Percentiles rank a stretch among this genome's conserved stretches.
Evolutionary conservation across 2,888 invertebrate genomes (phyloP).

Genomic region (Xestia ashworthii): DNA sequence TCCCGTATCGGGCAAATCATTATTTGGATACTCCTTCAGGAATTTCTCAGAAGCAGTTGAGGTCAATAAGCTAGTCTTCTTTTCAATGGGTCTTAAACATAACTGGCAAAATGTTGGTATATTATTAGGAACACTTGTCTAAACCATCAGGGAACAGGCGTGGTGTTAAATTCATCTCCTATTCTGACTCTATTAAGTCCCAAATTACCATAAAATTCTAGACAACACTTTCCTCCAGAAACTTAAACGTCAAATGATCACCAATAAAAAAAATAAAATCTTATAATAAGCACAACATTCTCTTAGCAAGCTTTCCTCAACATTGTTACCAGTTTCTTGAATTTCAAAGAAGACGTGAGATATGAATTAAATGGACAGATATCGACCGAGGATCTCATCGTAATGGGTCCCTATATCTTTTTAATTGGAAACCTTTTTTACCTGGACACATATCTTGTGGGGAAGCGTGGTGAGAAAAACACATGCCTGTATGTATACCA

Average conservation of each 20-base stretch:
- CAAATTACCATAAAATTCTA: conserved; percentile 8
- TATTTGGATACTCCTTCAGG: no score
- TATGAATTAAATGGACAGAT: conserved; percentile 85
- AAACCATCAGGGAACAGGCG: no score
- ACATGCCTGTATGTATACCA: conserved; percentile 82
- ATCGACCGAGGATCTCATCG: conserved; percentile 76
- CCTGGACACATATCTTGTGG: conserved; percentile 76
- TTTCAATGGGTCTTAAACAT: no score
- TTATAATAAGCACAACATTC: conserved; percentile 48
- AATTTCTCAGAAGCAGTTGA: no score
- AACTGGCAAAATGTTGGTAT: no score
- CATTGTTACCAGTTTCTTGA: conserved; percentile 68
- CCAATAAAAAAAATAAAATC: conserved; percentile 21
- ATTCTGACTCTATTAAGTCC: no score
- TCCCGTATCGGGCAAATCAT: no score
- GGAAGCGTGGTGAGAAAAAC: conserved; percentile 85
- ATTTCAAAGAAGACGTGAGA: conserved; percentile 82
- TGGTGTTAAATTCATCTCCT: no score
- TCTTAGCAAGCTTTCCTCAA: conserved; percentile 36
- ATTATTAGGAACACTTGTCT: no score
- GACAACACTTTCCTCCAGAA: conserved; percentile 11
- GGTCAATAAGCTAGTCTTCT: no score
- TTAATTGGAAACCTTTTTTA: conserved; percentile 88
- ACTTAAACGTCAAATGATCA: conserved; percentile 41
- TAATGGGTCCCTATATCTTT: conserved; percentile 85